Conservation (phyloP, 2,797 vertebrate species). For the Gephyroberyx darwinii region DNA sequence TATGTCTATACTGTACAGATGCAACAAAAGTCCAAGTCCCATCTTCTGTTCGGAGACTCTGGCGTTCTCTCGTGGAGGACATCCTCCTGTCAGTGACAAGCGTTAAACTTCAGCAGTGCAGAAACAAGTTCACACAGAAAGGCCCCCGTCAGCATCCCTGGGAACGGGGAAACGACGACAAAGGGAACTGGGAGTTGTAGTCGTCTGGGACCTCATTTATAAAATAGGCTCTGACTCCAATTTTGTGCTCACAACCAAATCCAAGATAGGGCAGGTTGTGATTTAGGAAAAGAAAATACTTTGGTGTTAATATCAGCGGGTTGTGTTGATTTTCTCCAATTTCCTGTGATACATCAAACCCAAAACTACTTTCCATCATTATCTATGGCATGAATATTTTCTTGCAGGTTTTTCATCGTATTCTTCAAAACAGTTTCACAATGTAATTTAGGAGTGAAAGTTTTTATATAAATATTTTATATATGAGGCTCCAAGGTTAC, state of each 20-base stretch:
- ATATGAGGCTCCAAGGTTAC: slow-evolving; percentile 50
- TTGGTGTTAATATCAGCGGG: slow-evolving; percentile 51
- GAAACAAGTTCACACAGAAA: slow-evolving; percentile 61
- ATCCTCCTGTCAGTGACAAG: slow-evolving; percentile 67
- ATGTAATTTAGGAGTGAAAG: slow-evolving; percentile 35
- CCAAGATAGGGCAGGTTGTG: slow-evolving; percentile 25
- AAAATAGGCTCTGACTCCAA: slow-evolving; percentile 36
- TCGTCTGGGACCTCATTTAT: slow-evolving; percentile 48
- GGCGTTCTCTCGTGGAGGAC: slow-evolving; percentile 57
- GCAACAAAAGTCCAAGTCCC: slow-evolving; percentile 68
- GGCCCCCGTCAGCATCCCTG: slow-evolving; percentile 57
- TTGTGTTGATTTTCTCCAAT: slow-evolving; percentile 40
- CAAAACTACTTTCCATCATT: slow-evolving; percentile 14
- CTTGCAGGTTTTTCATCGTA: slow-evolving; percentile 10
- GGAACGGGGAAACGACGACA: slow-evolving; percentile 55
- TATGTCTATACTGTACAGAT: slow-evolving; percentile 79
- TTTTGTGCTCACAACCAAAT: slow-evolving; percentile 42
- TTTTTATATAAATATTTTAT: slow-evolving; percentile 24
- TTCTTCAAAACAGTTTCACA: slow-evolving; percentile 52
- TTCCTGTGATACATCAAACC: slow-evolving; percentile 33
- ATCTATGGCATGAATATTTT: slow-evolving; percentile 17
- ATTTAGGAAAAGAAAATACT: slow-evolving; percentile 46
- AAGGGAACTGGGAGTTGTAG: slow-evolving; percentile 44
- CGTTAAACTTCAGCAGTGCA: slow-evolving; percentile 71
- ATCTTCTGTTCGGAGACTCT: slow-evolving; percentile 62